These are phyloP conservation scores for Onthophagus sagittarius DNA, from an alignment of 2,888 invertebrate genomes.

Conservation along the genomic window DNA sequence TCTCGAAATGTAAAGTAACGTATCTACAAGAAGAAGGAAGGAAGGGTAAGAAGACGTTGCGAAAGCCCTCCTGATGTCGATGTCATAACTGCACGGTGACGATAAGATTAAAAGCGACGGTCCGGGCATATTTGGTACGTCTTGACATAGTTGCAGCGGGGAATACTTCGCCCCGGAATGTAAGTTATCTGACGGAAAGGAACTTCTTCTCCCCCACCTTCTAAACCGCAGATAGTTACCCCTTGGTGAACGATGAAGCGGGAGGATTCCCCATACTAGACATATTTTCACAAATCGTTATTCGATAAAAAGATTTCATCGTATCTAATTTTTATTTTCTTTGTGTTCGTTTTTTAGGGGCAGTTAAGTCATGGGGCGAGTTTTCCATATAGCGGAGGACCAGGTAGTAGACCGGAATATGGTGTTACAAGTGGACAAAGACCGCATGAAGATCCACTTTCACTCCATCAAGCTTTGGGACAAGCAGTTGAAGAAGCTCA, in stretches of 20 bases:
- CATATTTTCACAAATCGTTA: background rate
- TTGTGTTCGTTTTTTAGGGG: conserved; percentile 36
- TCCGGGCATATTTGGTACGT: conserved; percentile 44
- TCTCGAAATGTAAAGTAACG: background rate
- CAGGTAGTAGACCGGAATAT: conserved; percentile 51
- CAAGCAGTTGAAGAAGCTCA: conserved; percentile 63
- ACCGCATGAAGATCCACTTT: conserved; percentile 67
- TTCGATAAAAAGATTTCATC: background rate
- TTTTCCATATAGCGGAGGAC: conserved; percentile 51
- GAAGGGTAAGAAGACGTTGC: background rate
- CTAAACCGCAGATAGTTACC: background rate
- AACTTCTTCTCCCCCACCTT: conserved; percentile 8
- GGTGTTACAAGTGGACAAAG: conserved; percentile 41
- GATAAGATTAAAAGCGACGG: conserved; percentile 37
- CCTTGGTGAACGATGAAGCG: background rate
- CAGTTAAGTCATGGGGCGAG: conserved; percentile 47
- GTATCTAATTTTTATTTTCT: background rate
- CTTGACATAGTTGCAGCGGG: conserved; percentile 42
- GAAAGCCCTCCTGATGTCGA: conserved; percentile 17
- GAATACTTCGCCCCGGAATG: conserved; percentile 36
- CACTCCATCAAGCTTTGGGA: conserved; percentile 78
- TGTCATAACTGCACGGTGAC: conserved; percentile 31
- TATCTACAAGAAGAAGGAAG: conserved; percentile 1
- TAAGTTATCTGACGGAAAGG: conserved; percentile 29
- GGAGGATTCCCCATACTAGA: background rate